These are phyloP conservation scores for Bombylius discolor DNA, from an alignment of 2,888 invertebrate species.

Conservation along the genomic window DNA sequence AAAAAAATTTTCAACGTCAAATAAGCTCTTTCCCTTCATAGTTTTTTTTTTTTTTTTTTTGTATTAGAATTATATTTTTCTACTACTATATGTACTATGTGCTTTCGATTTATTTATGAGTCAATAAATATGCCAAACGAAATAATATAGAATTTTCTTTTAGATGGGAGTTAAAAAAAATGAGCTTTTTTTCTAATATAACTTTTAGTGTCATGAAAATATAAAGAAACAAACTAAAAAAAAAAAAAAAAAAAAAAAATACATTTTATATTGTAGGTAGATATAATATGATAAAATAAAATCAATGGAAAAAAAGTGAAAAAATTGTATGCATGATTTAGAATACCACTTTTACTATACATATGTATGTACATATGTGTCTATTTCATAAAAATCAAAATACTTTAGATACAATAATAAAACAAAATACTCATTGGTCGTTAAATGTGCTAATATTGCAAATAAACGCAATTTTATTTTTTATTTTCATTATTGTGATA, in stretches of 20 bases:
- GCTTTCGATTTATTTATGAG: conserved; percentile 6
- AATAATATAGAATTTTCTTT: not conserved
- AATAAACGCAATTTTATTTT: not conserved
- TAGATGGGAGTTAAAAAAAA: not conserved
- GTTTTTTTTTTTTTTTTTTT: conserved; percentile 1
- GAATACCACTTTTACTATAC: conserved; percentile 2
- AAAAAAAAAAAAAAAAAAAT: no score
- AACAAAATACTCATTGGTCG: conserved; percentile 1
- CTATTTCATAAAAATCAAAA: conserved; percentile 3
- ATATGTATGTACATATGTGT: not conserved
- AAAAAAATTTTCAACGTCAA: conserved; percentile 3
- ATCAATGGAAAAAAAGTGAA: not conserved
- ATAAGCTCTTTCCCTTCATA: not conserved
- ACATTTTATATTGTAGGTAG: no score
- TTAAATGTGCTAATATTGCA: not conserved
- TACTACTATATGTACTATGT: not conserved
- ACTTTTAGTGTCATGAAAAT: no score
- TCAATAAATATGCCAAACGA: conserved; percentile 6
- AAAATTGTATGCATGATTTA: conserved; percentile 1
- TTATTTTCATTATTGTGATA: no score
- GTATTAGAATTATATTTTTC: not conserved
- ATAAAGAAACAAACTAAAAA: no score
- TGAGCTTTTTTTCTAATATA: no score
- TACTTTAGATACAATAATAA: conserved; percentile 5
- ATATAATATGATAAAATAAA: not conserved